These are phyloP conservation scores for Cavia aperea DNA, from an alignment of 2,113 vertebrate genomes.

Conservation along the genomic window DNA sequence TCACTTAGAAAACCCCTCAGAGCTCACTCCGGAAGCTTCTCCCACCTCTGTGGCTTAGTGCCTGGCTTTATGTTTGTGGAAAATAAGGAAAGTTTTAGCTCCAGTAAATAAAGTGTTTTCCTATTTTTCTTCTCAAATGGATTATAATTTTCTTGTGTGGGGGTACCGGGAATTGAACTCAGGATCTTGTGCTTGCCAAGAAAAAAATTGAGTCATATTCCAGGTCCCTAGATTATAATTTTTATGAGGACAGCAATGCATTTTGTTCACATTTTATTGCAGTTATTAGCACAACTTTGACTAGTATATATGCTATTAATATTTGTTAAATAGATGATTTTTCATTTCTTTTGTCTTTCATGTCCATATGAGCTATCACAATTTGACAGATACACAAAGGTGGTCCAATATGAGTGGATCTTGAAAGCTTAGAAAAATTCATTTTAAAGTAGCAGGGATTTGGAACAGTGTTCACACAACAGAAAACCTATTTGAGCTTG, in stretches of 20 bases:
- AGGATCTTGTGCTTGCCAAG: too few relatives aligned
- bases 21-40: background rate
- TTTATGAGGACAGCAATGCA: background rate
- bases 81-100: background rate
- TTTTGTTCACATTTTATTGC: background rate
- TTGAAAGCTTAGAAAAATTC: background rate
- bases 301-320: background rate
- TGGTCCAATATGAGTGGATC: background rate
- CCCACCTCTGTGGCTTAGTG: background rate
- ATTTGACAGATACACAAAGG: background rate
- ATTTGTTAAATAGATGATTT: background rate
- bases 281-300: background rate
- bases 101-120: background rate
- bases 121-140: background rate
- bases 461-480: background rate
- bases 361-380: background rate
- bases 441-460: background rate
- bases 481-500: background rate
- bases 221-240: background rate
- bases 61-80: background rate
- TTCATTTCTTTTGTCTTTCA: background rate
- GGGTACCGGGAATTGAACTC: too few relatives aligned
- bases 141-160: background rate
- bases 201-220: too few relatives aligned
- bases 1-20: background rate